These are phyloP conservation scores for Salarias fasciatus DNA, from an alignment of 2,797 vertebrate genomes.

Conservation along the genomic window DNA sequence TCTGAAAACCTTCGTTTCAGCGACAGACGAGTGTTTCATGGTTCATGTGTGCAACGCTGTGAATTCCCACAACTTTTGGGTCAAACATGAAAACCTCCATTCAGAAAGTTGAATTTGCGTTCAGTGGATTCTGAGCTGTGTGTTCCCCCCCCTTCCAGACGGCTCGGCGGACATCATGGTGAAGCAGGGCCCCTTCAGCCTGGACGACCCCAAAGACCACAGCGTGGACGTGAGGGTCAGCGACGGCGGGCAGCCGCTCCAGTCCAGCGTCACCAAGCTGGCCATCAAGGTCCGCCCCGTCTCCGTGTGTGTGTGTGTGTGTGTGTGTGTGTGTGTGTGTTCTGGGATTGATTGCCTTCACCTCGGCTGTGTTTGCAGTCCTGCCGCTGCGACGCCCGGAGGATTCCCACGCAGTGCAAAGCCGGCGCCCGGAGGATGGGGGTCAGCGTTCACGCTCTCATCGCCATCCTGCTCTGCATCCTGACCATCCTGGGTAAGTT, in stretches of 20 bases:
- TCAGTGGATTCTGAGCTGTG: no score
- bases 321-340: no score
- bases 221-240: constrained; percentile 86
- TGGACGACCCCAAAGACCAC: constrained; percentile 85
- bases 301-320: constrained; percentile 37
- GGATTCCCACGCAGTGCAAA: constrained; percentile 83
- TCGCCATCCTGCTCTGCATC: constrained; percentile 93
- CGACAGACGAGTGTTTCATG: no score
- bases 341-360: no score
- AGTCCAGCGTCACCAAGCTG: constrained; percentile 81
- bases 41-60: no score
- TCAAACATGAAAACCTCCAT: no score
- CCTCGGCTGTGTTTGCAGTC: constrained; percentile 64
- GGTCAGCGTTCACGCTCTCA: constrained; percentile 87
- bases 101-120: no score
- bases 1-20: no score
- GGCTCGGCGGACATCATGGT: constrained; percentile 88
- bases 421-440: constrained; percentile 72
- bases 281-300: constrained; percentile 83
- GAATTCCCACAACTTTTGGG: no score
- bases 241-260: constrained; percentile 85
- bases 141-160: no score
- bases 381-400: constrained; percentile 86
- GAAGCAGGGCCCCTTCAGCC: constrained; percentile 87
- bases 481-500: constrained; percentile 89